These are phyloP conservation scores for Falco peregrinus DNA, from an alignment of 2,797 vertebrate genomes.

Conservation along the genomic window DNA sequence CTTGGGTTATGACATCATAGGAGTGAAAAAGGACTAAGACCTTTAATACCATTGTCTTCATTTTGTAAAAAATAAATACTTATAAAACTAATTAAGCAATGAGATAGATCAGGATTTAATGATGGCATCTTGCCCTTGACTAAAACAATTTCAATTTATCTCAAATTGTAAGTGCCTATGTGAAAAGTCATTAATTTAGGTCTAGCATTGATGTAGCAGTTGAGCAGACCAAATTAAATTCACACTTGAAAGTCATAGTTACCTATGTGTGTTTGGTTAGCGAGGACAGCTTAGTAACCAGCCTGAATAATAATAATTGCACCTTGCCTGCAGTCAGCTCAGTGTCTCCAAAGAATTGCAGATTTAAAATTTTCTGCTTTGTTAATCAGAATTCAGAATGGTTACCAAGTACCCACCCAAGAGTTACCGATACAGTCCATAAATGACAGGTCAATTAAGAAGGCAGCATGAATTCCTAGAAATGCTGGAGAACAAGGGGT, in stretches of 20 bases:
- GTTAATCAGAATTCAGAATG: neutral
- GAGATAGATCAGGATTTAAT: neutral
- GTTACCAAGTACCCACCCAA: neutral
- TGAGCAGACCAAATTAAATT: neutral
- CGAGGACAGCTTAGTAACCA: neutral
- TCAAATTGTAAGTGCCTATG: neutral
- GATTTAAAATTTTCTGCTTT: neutral
- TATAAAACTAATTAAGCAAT: neutral
- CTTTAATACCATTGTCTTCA: neutral
- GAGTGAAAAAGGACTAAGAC: neutral
- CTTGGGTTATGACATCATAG: neutral
- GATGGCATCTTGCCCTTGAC: neutral
- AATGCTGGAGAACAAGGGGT: neutral
- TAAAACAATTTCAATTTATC: neutral
- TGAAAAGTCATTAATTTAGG: conserved; percentile 9
- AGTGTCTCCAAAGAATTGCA: neutral
- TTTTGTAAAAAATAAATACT: conserved; percentile 28
- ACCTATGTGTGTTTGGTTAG: neutral
- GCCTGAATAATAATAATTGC: neutral
- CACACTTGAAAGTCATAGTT: neutral
- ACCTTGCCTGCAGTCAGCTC: neutral
- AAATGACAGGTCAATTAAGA: conserved; percentile 18
- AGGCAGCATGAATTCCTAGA: neutral
- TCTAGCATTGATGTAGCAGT: neutral
- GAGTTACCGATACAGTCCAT: neutral